Percentiles rank a stretch among this genome's conserved stretches.
Conservation (phyloP, 2,113 vertebrate species). For the Daboia siamensis region DNA sequence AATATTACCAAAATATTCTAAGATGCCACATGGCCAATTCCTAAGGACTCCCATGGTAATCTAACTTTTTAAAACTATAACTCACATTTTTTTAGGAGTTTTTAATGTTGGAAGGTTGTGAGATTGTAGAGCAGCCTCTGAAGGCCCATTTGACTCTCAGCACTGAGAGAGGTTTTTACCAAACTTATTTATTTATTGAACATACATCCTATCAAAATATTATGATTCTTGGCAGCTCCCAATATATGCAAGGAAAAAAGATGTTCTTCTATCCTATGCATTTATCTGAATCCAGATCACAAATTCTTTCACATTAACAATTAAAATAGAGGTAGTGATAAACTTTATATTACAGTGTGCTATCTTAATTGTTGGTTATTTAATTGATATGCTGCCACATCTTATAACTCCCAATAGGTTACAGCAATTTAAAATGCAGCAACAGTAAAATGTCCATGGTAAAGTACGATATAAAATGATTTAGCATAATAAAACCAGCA, state of each 20-base stretch:
- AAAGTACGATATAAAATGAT: background rate
- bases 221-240: too few species aligned
- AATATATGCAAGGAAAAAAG: background rate
- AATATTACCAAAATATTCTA: background rate
- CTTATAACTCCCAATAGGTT: background rate
- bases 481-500: background rate
- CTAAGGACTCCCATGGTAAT: background rate
- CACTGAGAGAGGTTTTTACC: too few species aligned
- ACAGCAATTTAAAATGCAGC: background rate
- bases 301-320: background rate
- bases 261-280: background rate
- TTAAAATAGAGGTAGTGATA: background rate
- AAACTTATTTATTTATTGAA: too few species aligned
- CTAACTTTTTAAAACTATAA: background rate
- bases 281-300: background rate
- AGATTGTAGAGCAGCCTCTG: too few species aligned
- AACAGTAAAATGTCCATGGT: background rate
- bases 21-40: background rate
- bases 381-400: background rate
- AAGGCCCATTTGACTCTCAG: too few species aligned
- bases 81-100: background rate
- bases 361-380: background rate
- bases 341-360: background rate
- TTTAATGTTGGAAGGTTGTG: background rate
- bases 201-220: too few species aligned